phyloP scores from a whole-genome alignment of 2,113 vertebrate species.

The Myotis davidii region DNA sequence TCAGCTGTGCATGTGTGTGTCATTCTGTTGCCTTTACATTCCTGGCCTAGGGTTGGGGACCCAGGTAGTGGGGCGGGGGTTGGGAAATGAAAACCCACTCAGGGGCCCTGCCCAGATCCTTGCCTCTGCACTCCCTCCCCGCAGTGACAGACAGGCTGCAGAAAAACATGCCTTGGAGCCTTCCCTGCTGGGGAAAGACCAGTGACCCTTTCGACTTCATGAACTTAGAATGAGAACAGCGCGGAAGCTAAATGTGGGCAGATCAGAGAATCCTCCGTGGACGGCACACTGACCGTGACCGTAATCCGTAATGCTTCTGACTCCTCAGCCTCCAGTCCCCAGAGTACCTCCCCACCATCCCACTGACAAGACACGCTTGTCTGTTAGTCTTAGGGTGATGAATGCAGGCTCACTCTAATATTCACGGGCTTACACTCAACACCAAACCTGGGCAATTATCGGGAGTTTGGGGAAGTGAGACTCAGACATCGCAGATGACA shows the following conservation, averaged over 20 bases:
- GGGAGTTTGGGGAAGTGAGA: conserved; percentile 61
- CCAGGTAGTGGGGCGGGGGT: too few relatives aligned
- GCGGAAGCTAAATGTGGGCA: neutral
- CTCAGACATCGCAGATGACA: conserved; percentile 46
- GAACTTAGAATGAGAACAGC: neutral
- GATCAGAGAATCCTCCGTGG: conserved; percentile 9
- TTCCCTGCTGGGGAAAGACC: neutral
- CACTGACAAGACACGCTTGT: conserved; percentile 62
- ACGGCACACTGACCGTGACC: neutral
- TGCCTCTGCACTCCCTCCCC: neutral
- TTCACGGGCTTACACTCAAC: conserved; percentile 71
- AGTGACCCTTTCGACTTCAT: conserved; percentile 13
- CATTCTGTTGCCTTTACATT: neutral
- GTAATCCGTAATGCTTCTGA: neutral
- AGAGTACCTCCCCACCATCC: conserved; percentile 21
- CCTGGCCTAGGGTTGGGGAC: neutral
- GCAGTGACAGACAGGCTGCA: neutral
- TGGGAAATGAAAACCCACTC: neutral
- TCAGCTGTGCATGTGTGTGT: neutral
- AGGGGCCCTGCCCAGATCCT: neutral
- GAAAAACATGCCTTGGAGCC: neutral
- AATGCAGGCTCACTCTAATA: conserved; percentile 54
- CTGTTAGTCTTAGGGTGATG: conserved; percentile 70
- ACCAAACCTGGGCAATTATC: conserved; percentile 58
- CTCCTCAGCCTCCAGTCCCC: conserved; percentile 35